Evolutionary conservation across 1,140 invertebrate species (phyloP), one percentile per base, ranked within the genome.

Genomic region (Pogonomyrmex californicus): DNA sequence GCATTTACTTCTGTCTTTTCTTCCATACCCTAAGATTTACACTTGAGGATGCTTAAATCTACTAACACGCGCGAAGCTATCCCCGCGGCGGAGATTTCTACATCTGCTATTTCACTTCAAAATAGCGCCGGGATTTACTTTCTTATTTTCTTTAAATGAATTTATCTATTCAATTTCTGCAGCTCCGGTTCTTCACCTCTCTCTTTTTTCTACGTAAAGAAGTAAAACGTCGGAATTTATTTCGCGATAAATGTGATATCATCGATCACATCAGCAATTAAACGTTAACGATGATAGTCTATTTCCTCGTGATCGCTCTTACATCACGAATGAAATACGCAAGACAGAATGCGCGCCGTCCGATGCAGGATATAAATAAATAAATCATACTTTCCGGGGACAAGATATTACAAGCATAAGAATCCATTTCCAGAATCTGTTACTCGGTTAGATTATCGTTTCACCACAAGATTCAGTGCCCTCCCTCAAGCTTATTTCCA

Each of bases 21-120:
- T 86, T 79, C 47, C 81, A 44, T 85, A 70, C 38, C 23, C 56
- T n/a, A 85, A 60, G 56, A 85, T 86, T 88, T 79, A 79, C 75
- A 78, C 81, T 85, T 58, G 33, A 75, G 68, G 68, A 85, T 88
- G 65, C 47, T 88, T 86, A 89, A 89, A 87, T 85, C 49, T 79
- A 60, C 23, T 71, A 68, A 56, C 47, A 14, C 49, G 79, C 30
- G 66, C 51, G 51, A 41, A 75, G 44, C 60, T 78, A 60, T 68
- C 63, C 66, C 56, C 44, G 9, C 44, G 14, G 38, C 44, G 75
- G 60, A 70, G 79, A 75, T 83, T 68, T 81, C 49, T 56, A 56
- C 75, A 79, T 78, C 75, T 65, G 62, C 71, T 65, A 78, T 66
- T 66, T 68, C 36, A 47, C 51, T 66, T n/a, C n/a, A 33, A 10